phyloP scores from a whole-genome alignment of 2,113 vertebrate genomes.

The Crotalus tigris region DNA sequence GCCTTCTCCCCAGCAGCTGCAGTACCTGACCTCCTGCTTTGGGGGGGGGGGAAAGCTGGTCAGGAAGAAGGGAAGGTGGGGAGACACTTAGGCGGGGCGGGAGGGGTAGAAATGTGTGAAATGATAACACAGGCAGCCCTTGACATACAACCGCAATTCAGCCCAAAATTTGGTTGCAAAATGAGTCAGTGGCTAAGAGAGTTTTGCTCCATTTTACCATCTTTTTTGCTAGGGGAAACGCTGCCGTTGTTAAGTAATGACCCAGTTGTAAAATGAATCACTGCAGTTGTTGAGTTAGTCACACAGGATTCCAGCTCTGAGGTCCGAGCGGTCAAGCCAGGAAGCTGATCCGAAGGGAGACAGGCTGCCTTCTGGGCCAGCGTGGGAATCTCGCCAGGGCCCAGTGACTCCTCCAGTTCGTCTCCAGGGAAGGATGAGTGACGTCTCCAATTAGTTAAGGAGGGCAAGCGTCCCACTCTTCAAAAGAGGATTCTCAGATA shows the following conservation, averaged over 20 bases:
- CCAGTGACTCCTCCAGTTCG: neutral
- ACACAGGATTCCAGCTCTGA: neutral
- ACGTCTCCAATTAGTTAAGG: neutral
- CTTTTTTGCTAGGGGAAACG: too few species aligned
- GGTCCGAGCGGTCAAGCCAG: neutral
- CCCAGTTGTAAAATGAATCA: too few species aligned
- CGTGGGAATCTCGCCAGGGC: neutral
- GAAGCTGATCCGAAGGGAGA: neutral
- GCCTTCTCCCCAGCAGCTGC: neutral
- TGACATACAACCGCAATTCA: too few species aligned
- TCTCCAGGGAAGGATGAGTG: neutral
- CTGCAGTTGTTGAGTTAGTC: too few species aligned
- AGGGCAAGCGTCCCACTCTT: neutral
- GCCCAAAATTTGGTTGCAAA: too few species aligned
- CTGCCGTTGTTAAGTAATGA: too few species aligned
- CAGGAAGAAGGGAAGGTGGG: neutral
- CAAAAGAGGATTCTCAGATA: too few species aligned
- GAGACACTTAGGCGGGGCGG: too few species aligned
- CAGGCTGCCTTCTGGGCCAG: neutral
- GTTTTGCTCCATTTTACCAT: too few species aligned
- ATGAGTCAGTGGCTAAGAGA: too few species aligned
- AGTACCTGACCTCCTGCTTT: neutral
- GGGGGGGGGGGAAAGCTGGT: neutral
- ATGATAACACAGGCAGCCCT: too few species aligned
- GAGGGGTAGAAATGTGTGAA: too few species aligned